A percentile compares a stretch with the other conserved stretches of the same genome.
Conservation (phyloP, 2,888 invertebrate genomes). For the Catocala sponsa region DNA sequence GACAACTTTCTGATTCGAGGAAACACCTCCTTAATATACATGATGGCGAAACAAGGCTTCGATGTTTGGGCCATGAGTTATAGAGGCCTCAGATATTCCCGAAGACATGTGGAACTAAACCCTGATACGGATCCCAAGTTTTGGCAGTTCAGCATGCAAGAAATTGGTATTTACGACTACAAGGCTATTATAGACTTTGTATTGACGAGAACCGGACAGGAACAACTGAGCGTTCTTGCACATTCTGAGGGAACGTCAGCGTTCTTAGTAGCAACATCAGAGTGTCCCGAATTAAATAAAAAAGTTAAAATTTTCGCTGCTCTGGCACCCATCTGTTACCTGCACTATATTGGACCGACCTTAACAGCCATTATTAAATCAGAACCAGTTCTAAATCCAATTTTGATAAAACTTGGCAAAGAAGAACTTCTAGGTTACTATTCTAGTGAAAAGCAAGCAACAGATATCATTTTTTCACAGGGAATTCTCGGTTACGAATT, state of each 20-base stretch:
- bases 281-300: slow-evolving; percentile 23
- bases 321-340: slow-evolving; percentile 21
- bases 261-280: slow-evolving; percentile 20
- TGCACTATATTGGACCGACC: not conserved
- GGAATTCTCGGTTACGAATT: slow-evolving; percentile 23
- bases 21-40: not conserved
- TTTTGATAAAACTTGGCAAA: not conserved
- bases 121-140: slow-evolving; percentile 17
- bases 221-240: slow-evolving; percentile 22
- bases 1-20: too few species aligned
- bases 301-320: slow-evolving; percentile 26
- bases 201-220: slow-evolving; percentile 13
- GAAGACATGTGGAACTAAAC: slow-evolving; percentile 22
- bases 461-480: slow-evolving; percentile 23
- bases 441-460: slow-evolving; percentile 2
- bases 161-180: slow-evolving; percentile 26
- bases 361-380: not conserved
- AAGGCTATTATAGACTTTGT: slow-evolving; percentile 27
- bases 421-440: slow-evolving; percentile 29
- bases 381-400: not conserved
- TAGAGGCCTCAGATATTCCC: slow-evolving; percentile 32
- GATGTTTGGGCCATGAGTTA: slow-evolving; percentile 36
- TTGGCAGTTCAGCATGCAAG: slow-evolving; percentile 37
- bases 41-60: slow-evolving; percentile 15
- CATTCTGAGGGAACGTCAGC: slow-evolving; percentile 28